Percentiles rank a stretch among this genome's conserved stretches.
Evolutionary conservation across 1,140 invertebrate species (phyloP).

Genomic region (Eriosoma lanigerum): DNA sequence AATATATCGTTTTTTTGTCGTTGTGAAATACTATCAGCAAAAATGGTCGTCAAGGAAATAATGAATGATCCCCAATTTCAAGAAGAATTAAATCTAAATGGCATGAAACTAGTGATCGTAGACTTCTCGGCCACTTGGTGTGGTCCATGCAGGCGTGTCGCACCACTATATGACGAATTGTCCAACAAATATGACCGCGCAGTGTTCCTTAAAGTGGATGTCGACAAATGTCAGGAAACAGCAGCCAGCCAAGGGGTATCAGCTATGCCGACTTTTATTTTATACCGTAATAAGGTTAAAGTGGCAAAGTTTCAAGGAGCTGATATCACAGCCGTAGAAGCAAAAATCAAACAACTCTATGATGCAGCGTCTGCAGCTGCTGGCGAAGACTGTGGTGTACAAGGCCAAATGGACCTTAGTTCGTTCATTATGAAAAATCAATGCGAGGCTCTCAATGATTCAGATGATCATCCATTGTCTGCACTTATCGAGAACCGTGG

Average conservation of each 20-base stretch:
- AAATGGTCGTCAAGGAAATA: slow-evolving; percentile 60
- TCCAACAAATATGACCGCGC: slow-evolving; percentile 83
- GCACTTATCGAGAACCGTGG: slow-evolving; percentile 73
- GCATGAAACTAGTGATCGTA: slow-evolving; percentile 86
- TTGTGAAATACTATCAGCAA: neutral
- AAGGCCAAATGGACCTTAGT: slow-evolving; percentile 79
- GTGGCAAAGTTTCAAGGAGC: slow-evolving; percentile 82
- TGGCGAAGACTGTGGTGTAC: slow-evolving; percentile 65
- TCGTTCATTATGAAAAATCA: slow-evolving; percentile 83
- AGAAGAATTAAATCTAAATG: slow-evolving; percentile 75
- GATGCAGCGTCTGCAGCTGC: slow-evolving; percentile 63
- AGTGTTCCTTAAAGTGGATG: slow-evolving; percentile 93
- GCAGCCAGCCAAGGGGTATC: slow-evolving; percentile 82
- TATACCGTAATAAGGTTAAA: slow-evolving; percentile 86
- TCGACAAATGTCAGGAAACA: slow-evolving; percentile 83
- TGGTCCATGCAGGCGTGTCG: slow-evolving; percentile 90
- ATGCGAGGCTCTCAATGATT: slow-evolving; percentile 96
- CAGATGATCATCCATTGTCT: slow-evolving; percentile 84
- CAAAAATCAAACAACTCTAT: slow-evolving; percentile 87
- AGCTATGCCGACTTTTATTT: slow-evolving; percentile 98
- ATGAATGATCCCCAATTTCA: slow-evolving; percentile 80
- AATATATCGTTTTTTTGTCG: neutral
- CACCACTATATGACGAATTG: slow-evolving; percentile 84
- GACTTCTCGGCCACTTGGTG: slow-evolving; percentile 94
- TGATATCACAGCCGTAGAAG: slow-evolving; percentile 76